These are phyloP conservation scores for Aethina tumida DNA, from an alignment of 1,140 invertebrate species.

Conservation along the genomic window DNA sequence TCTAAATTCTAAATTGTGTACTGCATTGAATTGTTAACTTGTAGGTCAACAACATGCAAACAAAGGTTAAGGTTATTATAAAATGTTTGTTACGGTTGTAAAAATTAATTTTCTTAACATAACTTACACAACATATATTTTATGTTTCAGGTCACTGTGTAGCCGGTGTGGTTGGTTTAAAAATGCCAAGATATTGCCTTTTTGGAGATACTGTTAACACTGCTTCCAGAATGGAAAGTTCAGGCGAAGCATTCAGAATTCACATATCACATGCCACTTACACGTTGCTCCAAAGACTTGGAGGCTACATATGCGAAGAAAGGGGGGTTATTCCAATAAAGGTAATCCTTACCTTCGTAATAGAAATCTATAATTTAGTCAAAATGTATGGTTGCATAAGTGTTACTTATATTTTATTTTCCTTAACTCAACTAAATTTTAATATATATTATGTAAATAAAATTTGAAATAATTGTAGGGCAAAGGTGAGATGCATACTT, in stretches of 20 bases:
- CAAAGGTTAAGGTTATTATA: too few relatives aligned
- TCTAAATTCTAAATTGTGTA: too few relatives aligned
- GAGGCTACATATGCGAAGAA: conserved; percentile 58
- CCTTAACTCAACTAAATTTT: neutral
- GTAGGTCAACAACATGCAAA: too few relatives aligned
- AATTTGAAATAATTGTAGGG: conserved; percentile 41
- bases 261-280: conserved; percentile 61
- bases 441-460: conserved; percentile 4
- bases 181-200: conserved; percentile 81
- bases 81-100: too few relatives aligned
- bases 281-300: conserved; percentile 51
- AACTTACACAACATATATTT: too few relatives aligned
- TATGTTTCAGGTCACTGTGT: conserved; percentile 44
- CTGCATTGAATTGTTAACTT: too few relatives aligned
- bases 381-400: conserved; percentile 1
- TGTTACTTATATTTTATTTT: conserved; percentile 1
- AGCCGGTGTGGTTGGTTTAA: conserved; percentile 79
- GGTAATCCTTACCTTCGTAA: conserved; percentile 35
- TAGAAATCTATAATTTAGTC: conserved; percentile 1
- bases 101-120: too few relatives aligned
- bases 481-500: conserved; percentile 64
- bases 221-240: conserved; percentile 59
- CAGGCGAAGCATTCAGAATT: conserved; percentile 58
- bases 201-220: conserved; percentile 84
- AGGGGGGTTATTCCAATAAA: conserved; percentile 61